These are phyloP conservation scores for Aphis craccivora DNA, from an alignment of 1,140 invertebrate genomes.

Conservation along the genomic window DNA sequence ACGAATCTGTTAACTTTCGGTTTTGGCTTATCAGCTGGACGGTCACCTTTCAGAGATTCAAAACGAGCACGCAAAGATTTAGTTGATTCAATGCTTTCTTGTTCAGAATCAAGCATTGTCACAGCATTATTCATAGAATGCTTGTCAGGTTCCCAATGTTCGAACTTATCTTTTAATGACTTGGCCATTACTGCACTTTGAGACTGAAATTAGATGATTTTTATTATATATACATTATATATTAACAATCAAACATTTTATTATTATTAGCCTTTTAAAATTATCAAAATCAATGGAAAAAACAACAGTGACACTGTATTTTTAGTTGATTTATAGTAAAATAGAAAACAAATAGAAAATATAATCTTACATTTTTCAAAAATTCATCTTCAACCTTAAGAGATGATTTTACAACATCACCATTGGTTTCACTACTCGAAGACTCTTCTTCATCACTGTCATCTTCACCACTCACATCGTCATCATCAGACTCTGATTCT, in stretches of 20 bases:
- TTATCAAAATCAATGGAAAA: background rate
- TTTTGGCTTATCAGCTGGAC: conserved; percentile 68
- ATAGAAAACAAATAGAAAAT: background rate
- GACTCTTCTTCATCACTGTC: conserved; percentile 66
- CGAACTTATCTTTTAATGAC: conserved; percentile 87
- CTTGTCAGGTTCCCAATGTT: conserved; percentile 79
- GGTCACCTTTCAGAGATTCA: conserved; percentile 75
- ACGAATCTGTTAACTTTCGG: conserved; percentile 86
- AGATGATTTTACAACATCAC: conserved; percentile 66
- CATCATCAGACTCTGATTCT: conserved; percentile 63
- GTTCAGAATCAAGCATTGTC: conserved; percentile 65
- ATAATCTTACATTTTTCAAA: conserved; percentile 66
- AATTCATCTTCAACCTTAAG: conserved; percentile 71
- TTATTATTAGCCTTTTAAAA: background rate
- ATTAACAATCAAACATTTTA: background rate
- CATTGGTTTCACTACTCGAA: conserved; percentile 67
- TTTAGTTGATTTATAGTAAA: background rate
- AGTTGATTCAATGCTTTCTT: conserved; percentile 77
- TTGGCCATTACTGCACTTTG: conserved; percentile 83
- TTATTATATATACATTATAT: background rate
- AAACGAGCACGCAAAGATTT: conserved; percentile 72
- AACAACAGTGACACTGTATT: background rate
- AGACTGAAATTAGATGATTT: conserved; percentile 66
- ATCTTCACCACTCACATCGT: conserved; percentile 67
- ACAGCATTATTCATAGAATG: conserved; percentile 62